A percentile compares a stretch with the other conserved stretches of the same genome.
phyloP scores from a whole-genome alignment of 1,140 invertebrate species.

The Lepidotrigona ventralis region DNA sequence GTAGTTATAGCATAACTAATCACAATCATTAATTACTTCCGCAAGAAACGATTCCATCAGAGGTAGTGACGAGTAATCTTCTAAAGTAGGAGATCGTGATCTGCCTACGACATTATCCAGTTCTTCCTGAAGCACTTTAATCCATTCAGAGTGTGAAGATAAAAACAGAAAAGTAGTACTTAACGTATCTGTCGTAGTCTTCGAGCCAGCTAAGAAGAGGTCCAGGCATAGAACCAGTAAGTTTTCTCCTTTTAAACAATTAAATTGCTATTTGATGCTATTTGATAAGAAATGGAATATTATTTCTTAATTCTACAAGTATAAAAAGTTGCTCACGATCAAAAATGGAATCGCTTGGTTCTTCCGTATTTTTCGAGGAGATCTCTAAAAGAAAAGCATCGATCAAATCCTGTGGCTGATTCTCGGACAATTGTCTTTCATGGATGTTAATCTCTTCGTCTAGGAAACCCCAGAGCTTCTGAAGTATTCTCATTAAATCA shows the following conservation, averaged over 20 bases:
- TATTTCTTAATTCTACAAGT: neutral
- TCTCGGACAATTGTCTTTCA: slow-evolving; percentile 75
- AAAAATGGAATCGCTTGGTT: slow-evolving; percentile 53
- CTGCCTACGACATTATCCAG: slow-evolving; percentile 84
- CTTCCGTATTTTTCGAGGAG: neutral
- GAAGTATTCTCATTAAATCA: slow-evolving; percentile 75
- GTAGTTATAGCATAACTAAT: neutral
- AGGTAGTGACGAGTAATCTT: slow-evolving; percentile 80
- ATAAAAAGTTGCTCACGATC: slow-evolving; percentile 66
- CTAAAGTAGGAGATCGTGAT: slow-evolving; percentile 80
- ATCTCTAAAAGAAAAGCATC: slow-evolving; percentile 85
- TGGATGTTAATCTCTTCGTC: slow-evolving; percentile 80
- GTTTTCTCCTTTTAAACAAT: slow-evolving; percentile 81
- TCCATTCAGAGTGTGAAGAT: slow-evolving; percentile 84
- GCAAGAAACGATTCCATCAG: slow-evolving; percentile 74
- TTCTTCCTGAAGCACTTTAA: slow-evolving; percentile 84
- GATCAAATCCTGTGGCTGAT: slow-evolving; percentile 84
- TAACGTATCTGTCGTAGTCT: slow-evolving; percentile 85
- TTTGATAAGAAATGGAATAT: neutral
- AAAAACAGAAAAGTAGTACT: slow-evolving; percentile 84
- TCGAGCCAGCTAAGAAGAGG: slow-evolving; percentile 86
- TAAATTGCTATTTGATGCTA: neutral
- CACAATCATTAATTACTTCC: slow-evolving; percentile 73
- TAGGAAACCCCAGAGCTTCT: slow-evolving; percentile 78
- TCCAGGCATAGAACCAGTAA: slow-evolving; percentile 85